Evolutionary conservation across 2,113 vertebrate genomes (phyloP).

Genomic region (Phocoena phocoena): DNA sequence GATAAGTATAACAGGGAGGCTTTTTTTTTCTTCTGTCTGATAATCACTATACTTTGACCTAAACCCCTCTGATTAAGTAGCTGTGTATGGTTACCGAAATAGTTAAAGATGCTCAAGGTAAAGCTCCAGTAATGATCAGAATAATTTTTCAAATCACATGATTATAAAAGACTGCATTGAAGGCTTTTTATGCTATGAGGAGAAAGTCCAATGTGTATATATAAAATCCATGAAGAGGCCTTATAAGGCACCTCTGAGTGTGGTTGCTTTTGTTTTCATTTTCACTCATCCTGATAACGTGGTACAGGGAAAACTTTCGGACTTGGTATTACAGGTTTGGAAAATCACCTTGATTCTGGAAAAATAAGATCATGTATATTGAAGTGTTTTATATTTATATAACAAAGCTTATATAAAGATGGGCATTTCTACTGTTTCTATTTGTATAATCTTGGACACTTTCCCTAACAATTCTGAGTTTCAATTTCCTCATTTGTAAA

Average conservation of each 20-base stretch:
- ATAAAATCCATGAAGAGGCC: neutral
- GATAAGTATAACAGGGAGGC: neutral
- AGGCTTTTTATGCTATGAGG: neutral
- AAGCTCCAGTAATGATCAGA: neutral
- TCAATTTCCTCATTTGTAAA: neutral
- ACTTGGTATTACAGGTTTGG: neutral
- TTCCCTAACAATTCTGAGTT: neutral
- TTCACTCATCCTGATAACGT: neutral
- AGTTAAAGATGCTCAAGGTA: neutral
- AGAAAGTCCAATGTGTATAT: neutral
- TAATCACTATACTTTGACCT: neutral
- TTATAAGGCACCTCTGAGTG: neutral
- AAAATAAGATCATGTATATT: neutral
- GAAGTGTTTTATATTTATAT: neutral
- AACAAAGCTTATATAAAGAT: neutral
- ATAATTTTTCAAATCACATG: neutral
- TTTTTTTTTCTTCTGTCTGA: neutral
- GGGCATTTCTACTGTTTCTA: neutral
- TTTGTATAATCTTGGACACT: neutral
- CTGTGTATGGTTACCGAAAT: neutral
- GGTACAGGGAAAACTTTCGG: neutral
- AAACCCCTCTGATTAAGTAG: neutral
- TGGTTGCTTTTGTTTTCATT: neutral
- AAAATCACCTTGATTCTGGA: neutral
- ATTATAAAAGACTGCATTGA: neutral